These are phyloP conservation scores for Tetropium fuscum DNA, from an alignment of 2,888 invertebrate genomes.

Conservation along the genomic window DNA sequence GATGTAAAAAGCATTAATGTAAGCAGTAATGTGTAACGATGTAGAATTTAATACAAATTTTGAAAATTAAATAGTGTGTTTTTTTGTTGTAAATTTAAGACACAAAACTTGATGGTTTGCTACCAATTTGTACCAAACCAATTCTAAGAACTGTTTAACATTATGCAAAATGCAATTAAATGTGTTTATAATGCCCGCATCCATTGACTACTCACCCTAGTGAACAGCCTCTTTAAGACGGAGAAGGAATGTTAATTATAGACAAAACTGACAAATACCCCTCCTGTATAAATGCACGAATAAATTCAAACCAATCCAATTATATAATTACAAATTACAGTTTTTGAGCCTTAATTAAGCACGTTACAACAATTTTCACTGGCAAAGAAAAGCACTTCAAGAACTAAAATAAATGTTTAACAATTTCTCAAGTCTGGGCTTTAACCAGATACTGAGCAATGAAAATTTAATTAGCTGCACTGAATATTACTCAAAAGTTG, in stretches of 20 bases:
- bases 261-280: slow-evolving; percentile 42
- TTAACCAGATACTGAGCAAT: slow-evolving; percentile 48
- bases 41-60: no score
- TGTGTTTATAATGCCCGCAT: slow-evolving; percentile 14
- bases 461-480: slow-evolving; percentile 58
- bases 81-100: no score
- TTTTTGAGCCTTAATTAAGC: slow-evolving; percentile 57
- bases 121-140: no score
- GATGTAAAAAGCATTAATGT: no score
- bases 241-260: slow-evolving; percentile 44
- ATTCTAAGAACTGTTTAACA: no score
- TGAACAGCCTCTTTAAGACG: slow-evolving; percentile 14
- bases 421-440: slow-evolving; percentile 54
- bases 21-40: no score
- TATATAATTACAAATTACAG: slow-evolving; percentile 56
- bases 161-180: slow-evolving; percentile 5
- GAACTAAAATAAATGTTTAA: slow-evolving; percentile 55
- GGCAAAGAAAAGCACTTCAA: slow-evolving; percentile 47
- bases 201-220: slow-evolving; percentile 7
- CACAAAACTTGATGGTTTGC: no score
- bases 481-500: slow-evolving; percentile 58
- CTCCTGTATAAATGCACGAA: slow-evolving; percentile 43
- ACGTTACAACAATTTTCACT: slow-evolving; percentile 53
- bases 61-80: no score
- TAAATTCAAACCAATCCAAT: slow-evolving; percentile 52